phyloP scores from a whole-genome alignment of 2,797 vertebrate species.

The Rachycentron canadum region DNA sequence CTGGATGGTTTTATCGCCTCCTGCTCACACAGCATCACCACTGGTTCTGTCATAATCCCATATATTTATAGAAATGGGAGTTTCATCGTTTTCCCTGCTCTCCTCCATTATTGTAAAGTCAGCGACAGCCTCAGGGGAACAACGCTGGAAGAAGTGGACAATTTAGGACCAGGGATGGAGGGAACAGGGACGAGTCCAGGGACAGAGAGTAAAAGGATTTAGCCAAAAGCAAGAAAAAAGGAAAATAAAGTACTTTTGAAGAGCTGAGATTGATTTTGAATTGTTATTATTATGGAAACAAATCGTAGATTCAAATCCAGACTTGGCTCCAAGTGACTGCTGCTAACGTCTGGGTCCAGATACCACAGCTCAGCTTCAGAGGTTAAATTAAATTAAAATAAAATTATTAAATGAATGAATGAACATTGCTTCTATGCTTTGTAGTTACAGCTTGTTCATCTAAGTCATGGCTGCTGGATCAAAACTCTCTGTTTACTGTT shows the following conservation, averaged over 20 bases:
- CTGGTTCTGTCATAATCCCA: slow-evolving; percentile 29
- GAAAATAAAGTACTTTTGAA: slow-evolving; percentile 38
- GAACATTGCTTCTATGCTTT: too few relatives aligned
- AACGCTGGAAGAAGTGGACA: slow-evolving; percentile 11
- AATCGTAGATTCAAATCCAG: too few relatives aligned
- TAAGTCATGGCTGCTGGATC: too few relatives aligned
- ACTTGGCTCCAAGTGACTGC: too few relatives aligned
- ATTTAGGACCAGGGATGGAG: slow-evolving; percentile 14
- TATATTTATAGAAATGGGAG: slow-evolving; percentile 49
- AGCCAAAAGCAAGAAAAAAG: slow-evolving; percentile 36
- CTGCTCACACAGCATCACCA: neutral
- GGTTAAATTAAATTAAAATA: too few relatives aligned
- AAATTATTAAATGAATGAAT: too few relatives aligned
- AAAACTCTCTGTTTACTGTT: too few relatives aligned
- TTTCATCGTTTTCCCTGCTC: slow-evolving; percentile 42
- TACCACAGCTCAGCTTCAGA: too few relatives aligned
- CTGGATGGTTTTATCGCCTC: slow-evolving; percentile 13
- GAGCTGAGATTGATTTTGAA: slow-evolving; percentile 25
- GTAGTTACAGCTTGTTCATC: too few relatives aligned
- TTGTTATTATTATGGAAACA: slow-evolving; percentile 40
- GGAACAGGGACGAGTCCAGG: slow-evolving; percentile 23
- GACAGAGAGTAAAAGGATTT: slow-evolving; percentile 15
- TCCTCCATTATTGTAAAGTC: slow-evolving; percentile 32
- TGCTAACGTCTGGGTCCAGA: too few relatives aligned
- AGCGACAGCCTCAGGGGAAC: slow-evolving; percentile 22